Evolutionary conservation across 2,888 invertebrate species (phyloP), one percentile per base, ranked within the genome.

Genomic region (Allacma fusca): DNA sequence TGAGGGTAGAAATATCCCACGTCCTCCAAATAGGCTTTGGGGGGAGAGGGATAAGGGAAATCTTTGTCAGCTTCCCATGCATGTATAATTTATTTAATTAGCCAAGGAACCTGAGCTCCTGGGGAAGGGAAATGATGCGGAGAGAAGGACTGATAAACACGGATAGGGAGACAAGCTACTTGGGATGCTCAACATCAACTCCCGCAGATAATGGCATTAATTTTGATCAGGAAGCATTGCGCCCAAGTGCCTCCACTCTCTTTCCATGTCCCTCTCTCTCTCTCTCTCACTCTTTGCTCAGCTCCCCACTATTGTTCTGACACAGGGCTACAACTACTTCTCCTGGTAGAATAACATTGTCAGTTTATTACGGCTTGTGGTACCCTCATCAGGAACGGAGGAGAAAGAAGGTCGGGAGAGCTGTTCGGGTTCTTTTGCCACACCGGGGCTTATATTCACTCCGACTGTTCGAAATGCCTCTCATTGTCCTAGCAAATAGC

Each of bases 41-140:
- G 4, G 34, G 4, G 5, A 16, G 5, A 16, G 19, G 50, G 50
- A 50, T 50, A 50, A 50, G 67, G 26, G 70, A 70, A 70, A 70
- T 73, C 73, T 64, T 62, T 70, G 69, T 69, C 62, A 57, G 71
- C 57, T 73, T 21, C 21, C 57, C 16, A 78, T 75, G 75, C 75
- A 78, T 78, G 75, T 71, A 78, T 78, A 78, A 78, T 78, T 70
- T 75, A 78, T 75, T 78, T 78, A 78, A 78, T 78, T 75, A 78
- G 75, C 67, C 70, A 71, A 78, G 78, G 67, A 78, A 78, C 74
- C 78, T 74, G 74, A 77, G 72, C 72, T 29, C 29, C 28, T 12
- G 24, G 23, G n/a, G n/a, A 62, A 62, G 21, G 73, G 73, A 73
- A 73, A 73, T 62, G 65, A 57, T 75, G 67, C 67, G 67, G 24